phyloP scores from a whole-genome alignment of 2,888 invertebrate genomes.

The Ernsta delagoae region DNA sequence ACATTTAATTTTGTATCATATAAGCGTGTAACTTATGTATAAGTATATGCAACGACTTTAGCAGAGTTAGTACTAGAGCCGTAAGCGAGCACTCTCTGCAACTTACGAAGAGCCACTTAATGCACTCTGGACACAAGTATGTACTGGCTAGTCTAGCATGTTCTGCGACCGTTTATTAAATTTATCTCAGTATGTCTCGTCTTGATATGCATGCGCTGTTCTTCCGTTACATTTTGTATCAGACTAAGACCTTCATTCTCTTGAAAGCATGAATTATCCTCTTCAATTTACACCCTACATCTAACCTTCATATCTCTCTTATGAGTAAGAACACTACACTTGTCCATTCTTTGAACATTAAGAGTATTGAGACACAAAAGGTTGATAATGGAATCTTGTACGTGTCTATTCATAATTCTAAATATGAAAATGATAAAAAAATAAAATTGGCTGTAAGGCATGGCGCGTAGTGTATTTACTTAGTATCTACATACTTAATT shows the following conservation, averaged over 20 bases:
- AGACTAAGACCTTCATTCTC: not conserved
- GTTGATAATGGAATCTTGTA: constrained; percentile 8
- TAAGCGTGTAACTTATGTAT: no score
- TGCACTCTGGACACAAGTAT: constrained; percentile 25
- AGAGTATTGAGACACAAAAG: constrained; percentile 30
- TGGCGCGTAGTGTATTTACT: not conserved
- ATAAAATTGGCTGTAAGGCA: not conserved
- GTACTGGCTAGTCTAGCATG: constrained; percentile 28
- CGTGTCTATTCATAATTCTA: constrained; percentile 8
- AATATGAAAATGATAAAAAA: not conserved
- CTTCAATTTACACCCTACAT: not conserved
- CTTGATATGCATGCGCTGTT: not conserved
- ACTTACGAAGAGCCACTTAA: constrained; percentile 30
- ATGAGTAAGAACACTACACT: constrained; percentile 16
- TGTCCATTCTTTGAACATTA: constrained; percentile 18
- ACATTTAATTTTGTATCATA: no score
- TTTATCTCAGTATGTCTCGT: constrained; percentile 2
- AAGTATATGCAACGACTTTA: no score
- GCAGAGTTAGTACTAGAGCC: constrained; percentile 10
- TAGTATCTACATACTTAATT: no score
- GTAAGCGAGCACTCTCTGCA: constrained; percentile 28
- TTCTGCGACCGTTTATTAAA: constrained; percentile 20
- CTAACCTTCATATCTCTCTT: constrained; percentile 10
- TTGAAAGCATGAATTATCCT: not conserved
- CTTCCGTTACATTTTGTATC: not conserved